Evolutionary conservation across 2,113 vertebrate species (phyloP), one percentile per base, ranked within the genome.

Genomic region (Brachyistius frenatus): DNA sequence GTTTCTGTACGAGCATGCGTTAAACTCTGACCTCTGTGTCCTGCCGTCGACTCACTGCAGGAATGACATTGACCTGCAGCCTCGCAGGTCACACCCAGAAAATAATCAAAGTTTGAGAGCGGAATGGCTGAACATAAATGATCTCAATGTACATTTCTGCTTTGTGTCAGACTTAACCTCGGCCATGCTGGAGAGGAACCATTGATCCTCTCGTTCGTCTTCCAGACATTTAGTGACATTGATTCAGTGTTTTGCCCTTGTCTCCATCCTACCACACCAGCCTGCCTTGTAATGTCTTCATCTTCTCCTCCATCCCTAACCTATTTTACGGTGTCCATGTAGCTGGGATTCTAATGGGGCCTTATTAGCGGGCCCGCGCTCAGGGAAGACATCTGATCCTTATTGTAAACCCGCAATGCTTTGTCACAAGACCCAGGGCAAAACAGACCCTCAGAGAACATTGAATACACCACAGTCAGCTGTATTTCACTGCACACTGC

Each of bases 331-430:
- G 32, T 30, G 35, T 75, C 58, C 55, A 33, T 72, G 68, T 70
- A 70, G 55, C 46, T 61, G 23, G 73, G 57, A 84, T 87, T 79
- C 66, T 80, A 84, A 78, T 75, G 69, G 57, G 37, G 57, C 16
- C 30, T 58, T 65, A 84, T 84, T 85, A 81, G 66, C 41, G 23
- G 63, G 23, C n/a, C 35, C 54, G 60, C 23, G 64, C 60, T 80
- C 73, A 36, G 57, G 13, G 50, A 83, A 33, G 89, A 88, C 31
- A 88, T 83, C n/a, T 76, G 88, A 87, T 86, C 83, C 74, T 64
- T 68, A 36, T 11, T 80, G 50, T 49, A 73, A 81, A 72, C 53
- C 69, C 53, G 46, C 23, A 16, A 32, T 3, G 77, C 56, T 83
- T 69, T 23, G 5, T 81, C 46, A 50, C 31, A 31, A 32, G 5